Evolutionary conservation across 2,113 vertebrate genomes (phyloP).

Genomic region (Chlorocebus sabaeus): DNA sequence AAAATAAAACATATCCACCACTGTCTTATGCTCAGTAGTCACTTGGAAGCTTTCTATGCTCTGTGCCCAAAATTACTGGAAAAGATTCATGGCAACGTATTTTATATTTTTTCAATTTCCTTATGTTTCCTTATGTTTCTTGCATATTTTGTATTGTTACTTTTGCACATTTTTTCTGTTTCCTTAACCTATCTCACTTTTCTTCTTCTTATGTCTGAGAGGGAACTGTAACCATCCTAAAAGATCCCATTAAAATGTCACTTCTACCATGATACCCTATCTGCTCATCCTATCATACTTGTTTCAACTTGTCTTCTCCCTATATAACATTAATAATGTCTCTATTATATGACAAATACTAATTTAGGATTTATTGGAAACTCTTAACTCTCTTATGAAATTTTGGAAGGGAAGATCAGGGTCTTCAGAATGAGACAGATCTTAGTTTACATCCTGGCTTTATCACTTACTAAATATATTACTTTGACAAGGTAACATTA

Average conservation of each 20-base stretch:
- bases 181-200: not conserved
- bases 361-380: not conserved
- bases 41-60: not conserved
- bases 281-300: not conserved
- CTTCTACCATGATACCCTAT: not conserved
- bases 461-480: not conserved
- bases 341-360: not conserved
- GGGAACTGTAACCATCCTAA: not conserved
- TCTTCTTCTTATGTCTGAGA: not conserved
- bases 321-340: not conserved
- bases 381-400: not conserved
- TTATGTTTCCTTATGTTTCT: not conserved
- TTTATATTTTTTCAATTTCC: not conserved
- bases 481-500: not conserved
- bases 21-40: accelerated
- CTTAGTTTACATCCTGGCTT: not conserved
- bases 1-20: not conserved
- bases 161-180: not conserved
- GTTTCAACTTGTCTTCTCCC: not conserved
- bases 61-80: not conserved
- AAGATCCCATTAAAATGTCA: not conserved
- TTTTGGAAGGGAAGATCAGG: not conserved
- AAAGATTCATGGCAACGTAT: not conserved
- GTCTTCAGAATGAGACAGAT: not conserved
- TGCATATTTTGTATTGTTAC: not conserved